A percentile compares a stretch with the other conserved stretches of the same genome.
Conservation (phyloP, 37 sponge, comb jelly and placozoan genomes). For the Chondrosia reniformis region DNA sequence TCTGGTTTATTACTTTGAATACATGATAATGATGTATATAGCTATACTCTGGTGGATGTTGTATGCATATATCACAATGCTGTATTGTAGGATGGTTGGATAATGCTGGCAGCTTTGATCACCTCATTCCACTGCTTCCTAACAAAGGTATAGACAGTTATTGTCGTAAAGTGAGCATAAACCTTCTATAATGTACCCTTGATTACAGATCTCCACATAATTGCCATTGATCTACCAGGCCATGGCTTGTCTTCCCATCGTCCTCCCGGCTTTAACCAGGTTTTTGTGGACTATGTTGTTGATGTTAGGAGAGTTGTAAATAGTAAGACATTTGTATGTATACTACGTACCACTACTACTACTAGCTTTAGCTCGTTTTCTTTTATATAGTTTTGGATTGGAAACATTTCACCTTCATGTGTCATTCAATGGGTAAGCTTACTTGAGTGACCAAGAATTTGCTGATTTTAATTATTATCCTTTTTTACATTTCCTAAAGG, state of each 20-base stretch:
- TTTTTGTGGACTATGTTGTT: conserved; percentile 40
- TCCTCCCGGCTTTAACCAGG: conserved; percentile 38
- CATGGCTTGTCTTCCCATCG: conserved; percentile 75
- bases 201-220: conserved; percentile 47
- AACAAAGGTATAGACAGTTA: not conserved
- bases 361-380: not conserved
- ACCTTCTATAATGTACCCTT: not conserved
- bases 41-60: too few species aligned
- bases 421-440: conserved; percentile 80
- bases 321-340: conserved; percentile 14
- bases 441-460: not conserved
- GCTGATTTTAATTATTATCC: too few species aligned
- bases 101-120: conserved; percentile 79
- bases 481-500: not conserved
- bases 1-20: too few species aligned
- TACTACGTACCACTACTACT: not conserved
- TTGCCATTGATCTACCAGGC: conserved; percentile 79
- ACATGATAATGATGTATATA: too few species aligned
- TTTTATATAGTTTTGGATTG: conserved; percentile 61
- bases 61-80: too few species aligned
- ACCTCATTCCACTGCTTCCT: conserved; percentile 56
- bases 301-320: conserved; percentile 65
- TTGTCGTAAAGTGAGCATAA: not conserved
- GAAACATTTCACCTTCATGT: conserved; percentile 55
- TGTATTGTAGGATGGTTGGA: conserved; percentile 67